Conservation (phyloP, 2,797 vertebrate species). For the Artibeus lituratus region DNA sequence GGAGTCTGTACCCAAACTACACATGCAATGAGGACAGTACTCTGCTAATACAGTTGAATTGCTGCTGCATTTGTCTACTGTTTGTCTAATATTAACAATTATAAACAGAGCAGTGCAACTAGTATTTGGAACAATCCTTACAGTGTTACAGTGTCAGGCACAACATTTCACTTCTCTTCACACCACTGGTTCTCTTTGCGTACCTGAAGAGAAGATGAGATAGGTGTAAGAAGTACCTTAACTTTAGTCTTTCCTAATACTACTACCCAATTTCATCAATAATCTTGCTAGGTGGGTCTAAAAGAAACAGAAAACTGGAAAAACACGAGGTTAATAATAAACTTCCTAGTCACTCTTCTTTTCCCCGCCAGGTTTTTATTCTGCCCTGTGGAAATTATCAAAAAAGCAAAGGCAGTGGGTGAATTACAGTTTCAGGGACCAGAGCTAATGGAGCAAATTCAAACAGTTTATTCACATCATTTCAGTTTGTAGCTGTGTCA, state of each 20-base stretch:
- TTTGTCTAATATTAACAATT: constrained; percentile 96
- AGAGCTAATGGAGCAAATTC: background rate
- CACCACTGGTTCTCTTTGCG: constrained; percentile 99
- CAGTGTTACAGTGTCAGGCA: constrained; percentile 88
- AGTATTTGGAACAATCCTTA: constrained; percentile 91
- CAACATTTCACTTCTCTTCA: constrained; percentile 93
- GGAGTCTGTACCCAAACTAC: constrained; percentile 86
- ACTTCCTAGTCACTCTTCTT: background rate
- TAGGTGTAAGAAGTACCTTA: background rate
- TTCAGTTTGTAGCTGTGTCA: background rate
- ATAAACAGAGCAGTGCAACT: constrained; percentile 99
- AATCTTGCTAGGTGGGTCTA: background rate
- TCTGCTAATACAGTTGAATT: constrained; percentile 86
- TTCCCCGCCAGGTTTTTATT: background rate
- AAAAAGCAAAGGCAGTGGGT: background rate
- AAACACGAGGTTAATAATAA: background rate
- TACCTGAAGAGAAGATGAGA: constrained; percentile 85
- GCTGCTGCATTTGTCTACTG: constrained; percentile 90
- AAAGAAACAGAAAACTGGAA: background rate
- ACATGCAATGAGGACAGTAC: constrained; percentile 89
- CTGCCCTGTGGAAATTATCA: background rate
- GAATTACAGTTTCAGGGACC: background rate
- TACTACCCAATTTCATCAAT: background rate
- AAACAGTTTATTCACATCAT: background rate
- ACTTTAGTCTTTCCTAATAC: constrained; percentile 30